phyloP scores from a whole-genome alignment of 2,797 vertebrate genomes.

The Pangasius mekongensis region DNA sequence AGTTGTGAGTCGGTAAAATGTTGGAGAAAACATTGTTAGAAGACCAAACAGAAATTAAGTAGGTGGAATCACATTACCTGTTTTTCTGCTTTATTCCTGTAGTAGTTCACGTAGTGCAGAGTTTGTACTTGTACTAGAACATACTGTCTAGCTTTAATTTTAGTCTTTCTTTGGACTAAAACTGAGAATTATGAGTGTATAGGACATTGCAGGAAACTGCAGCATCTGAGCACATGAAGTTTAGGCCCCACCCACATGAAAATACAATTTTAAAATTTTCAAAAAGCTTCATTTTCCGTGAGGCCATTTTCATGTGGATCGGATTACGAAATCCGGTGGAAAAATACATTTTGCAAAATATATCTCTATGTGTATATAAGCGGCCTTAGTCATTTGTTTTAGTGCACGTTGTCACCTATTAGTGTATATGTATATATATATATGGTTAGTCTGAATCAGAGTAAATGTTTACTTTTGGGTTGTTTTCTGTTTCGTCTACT shows the following conservation, averaged over 20 bases:
- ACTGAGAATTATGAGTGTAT: not conserved
- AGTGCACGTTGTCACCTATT: not conserved
- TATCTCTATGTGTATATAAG: not conserved
- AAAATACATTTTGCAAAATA: not conserved
- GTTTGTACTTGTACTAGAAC: not conserved
- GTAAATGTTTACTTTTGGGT: not conserved
- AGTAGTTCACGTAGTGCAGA: not conserved
- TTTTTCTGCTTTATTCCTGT: not conserved
- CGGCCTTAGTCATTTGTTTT: too few species aligned
- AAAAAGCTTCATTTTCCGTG: too few species aligned
- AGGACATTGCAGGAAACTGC: not conserved
- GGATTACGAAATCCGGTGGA: too few species aligned
- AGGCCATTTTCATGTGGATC: too few species aligned
- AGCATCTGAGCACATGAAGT: not conserved
- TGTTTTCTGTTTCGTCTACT: not conserved
- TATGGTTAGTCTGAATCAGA: not conserved
- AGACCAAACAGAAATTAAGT: not conserved
- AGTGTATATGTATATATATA: not conserved
- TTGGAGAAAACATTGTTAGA: not conserved
- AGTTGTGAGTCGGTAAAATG: too few species aligned
- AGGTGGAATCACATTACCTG: not conserved
- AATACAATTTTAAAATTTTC: too few species aligned
- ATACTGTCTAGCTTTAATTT: not conserved
- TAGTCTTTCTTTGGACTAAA: too few species aligned
- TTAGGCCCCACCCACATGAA: too few species aligned